Conservation (phyloP, 2,113 vertebrate species). For the Cyprinodon variegatus region DNA sequence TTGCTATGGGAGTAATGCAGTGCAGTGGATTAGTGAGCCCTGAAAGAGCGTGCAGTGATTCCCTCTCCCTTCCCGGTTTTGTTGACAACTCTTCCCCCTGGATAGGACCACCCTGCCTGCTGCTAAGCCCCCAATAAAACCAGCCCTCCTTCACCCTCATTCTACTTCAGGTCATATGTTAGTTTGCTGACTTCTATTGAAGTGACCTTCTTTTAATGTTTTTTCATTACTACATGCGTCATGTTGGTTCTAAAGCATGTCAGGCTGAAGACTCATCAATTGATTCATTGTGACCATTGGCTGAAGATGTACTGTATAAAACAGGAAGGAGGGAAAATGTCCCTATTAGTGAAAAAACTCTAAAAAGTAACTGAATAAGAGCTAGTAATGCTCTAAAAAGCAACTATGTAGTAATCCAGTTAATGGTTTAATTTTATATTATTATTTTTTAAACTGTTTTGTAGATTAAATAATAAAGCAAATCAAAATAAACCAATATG, state of each 20-base stretch:
- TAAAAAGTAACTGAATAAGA: not conserved
- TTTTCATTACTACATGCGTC: conserved; percentile 12
- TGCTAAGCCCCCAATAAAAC: conserved; percentile 41
- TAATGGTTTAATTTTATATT: not conserved
- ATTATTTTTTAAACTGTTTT: not conserved
- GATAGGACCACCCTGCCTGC: conserved; percentile 69
- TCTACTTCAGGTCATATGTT: conserved; percentile 12
- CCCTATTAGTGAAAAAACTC: not conserved
- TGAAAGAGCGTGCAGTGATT: conserved; percentile 23
- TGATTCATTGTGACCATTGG: not conserved
- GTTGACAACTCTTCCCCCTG: conserved; percentile 61
- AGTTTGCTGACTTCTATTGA: no score
- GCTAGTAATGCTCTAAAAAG: not conserved
- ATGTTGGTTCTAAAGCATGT: conserved; percentile 5
- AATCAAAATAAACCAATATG: no score
- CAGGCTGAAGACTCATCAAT: not conserved
- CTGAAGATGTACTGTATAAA: not conserved
- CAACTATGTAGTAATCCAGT: not conserved
- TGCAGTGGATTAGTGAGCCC: not conserved
- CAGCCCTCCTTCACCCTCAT: conserved; percentile 2
- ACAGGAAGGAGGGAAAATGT: not conserved
- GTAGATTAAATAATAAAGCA: no score
- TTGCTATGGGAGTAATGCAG: not conserved
- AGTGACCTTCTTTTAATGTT: conserved; percentile 1
- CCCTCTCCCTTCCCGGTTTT: conserved; percentile 20